phyloP scores from a whole-genome alignment of 2,113 vertebrate genomes.

The Litocranius walleri region DNA sequence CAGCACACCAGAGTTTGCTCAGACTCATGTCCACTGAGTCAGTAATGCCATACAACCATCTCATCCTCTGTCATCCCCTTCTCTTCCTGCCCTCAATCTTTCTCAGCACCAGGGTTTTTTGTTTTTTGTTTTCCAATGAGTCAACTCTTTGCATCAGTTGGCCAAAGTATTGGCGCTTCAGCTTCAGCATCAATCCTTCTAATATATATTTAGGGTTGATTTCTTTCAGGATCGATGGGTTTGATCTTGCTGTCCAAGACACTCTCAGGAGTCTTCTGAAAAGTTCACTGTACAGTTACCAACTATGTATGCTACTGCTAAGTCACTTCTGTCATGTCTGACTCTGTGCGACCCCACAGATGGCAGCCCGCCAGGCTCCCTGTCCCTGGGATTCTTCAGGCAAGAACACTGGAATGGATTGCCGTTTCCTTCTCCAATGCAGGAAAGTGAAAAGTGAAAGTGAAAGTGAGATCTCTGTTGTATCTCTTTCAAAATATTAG shows the following conservation, averaged over 20 bases:
- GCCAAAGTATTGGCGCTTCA: background rate
- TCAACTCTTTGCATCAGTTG: background rate
- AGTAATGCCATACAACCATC: background rate
- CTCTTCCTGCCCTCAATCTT: background rate
- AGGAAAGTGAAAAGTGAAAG: no score
- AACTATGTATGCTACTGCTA: background rate
- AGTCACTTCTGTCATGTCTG: no score
- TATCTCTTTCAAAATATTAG: background rate
- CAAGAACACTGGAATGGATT: no score
- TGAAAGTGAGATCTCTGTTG: background rate
- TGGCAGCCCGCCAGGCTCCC: no score
- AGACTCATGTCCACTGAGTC: background rate
- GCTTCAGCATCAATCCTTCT: background rate
- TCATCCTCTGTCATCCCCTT: background rate
- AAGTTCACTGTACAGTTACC: background rate
- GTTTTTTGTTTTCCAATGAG: background rate
- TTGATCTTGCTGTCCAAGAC: background rate
- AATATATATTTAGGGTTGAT: background rate
- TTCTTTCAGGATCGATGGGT: background rate
- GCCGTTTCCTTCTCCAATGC: no score
- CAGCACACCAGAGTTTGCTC: background rate
- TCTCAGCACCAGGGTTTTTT: background rate
- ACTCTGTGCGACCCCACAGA: no score
- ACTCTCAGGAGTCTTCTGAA: background rate
- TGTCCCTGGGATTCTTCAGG: no score